A percentile compares a stretch with the other conserved stretches of the same genome.
phyloP scores from a whole-genome alignment of 2,888 invertebrate genomes.

The Leptopilina drosophilae region DNA sequence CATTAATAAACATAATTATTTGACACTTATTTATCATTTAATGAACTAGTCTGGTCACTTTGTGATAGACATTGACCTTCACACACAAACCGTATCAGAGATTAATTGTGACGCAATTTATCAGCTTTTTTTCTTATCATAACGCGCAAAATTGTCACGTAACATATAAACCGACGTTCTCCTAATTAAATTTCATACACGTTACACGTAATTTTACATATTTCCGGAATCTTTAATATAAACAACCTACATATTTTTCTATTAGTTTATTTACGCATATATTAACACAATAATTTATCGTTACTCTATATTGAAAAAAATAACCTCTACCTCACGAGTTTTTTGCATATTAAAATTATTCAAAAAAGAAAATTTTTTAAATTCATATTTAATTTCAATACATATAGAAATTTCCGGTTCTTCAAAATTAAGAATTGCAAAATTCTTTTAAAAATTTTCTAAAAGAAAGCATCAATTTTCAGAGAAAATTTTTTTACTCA shows the following conservation, averaged over 20 bases:
- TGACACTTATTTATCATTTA: not conserved
- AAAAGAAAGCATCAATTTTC: no score
- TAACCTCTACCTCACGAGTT: no score
- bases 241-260: no score
- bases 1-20: not conserved
- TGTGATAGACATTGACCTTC: constrained; percentile 16
- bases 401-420: no score
- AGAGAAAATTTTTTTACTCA: no score
- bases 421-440: no score
- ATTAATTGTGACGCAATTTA: constrained; percentile 22
- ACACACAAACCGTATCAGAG: not conserved
- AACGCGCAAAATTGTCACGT: not conserved
- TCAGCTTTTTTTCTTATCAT: constrained; percentile 24
- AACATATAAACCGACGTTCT: not conserved
- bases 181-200: no score
- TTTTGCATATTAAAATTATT: not conserved
- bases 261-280: no score
- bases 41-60: constrained; percentile 20
- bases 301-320: no score
- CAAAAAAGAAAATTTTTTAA: not conserved
- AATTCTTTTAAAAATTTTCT: no score
- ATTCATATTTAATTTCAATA: not conserved
- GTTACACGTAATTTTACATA: no score
- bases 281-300: no score
- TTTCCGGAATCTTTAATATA: not conserved